Base-by-base conservation (phyloP, 2,888 invertebrate species). In the Aleiodes leptofemur region DNA sequence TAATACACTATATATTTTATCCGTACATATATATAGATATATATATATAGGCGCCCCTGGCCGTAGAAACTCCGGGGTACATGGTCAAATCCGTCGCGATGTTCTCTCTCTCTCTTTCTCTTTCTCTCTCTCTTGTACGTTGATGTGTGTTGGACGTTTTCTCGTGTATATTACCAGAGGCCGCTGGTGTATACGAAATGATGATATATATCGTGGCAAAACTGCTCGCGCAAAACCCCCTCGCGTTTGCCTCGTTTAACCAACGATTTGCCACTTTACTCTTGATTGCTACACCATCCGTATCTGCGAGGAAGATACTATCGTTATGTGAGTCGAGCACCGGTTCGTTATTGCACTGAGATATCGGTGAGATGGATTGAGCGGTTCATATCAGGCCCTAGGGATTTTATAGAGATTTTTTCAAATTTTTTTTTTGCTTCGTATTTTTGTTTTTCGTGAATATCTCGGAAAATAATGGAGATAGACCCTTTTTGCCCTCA, bases 241-340 rank as follows among this genome's bases (percentile, higher is more conserved):
- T 75, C 74, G 70, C 69, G 68, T 64, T 76, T 77, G 79, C 72
- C 78, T 78, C 76, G 78, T 80, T 80, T 79, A 80, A 79, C 78
- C 76, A 76, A 78, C 76, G 77, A 80, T 79, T 80, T 80, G 79
- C 77, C 79, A 79, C 78, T 80, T 77, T 77, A 79, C 68, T 78
- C 75, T 68, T 79, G 79, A 80, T 79, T 79, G 78, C 80, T 76
- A 76, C 72, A 71, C 75, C 79, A 43, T 43, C 11, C 43, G 43
- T 8, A 43, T 43, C 43, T 43, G 11, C 43, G 11, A 43, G 43
- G 43, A 7, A 43, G 43, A 43, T 43, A 43, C 43, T 43, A 43
- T 43, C 43, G 43, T 43, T 43, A 43, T 43, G 11, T 43, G 43
- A 43, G 38, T 38, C 6, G 43, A 43, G 43, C 43, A 38, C 38